These are phyloP conservation scores for Poeciliopsis occidentalis DNA, from an alignment of 2,113 vertebrate species.

Conservation along the genomic window DNA sequence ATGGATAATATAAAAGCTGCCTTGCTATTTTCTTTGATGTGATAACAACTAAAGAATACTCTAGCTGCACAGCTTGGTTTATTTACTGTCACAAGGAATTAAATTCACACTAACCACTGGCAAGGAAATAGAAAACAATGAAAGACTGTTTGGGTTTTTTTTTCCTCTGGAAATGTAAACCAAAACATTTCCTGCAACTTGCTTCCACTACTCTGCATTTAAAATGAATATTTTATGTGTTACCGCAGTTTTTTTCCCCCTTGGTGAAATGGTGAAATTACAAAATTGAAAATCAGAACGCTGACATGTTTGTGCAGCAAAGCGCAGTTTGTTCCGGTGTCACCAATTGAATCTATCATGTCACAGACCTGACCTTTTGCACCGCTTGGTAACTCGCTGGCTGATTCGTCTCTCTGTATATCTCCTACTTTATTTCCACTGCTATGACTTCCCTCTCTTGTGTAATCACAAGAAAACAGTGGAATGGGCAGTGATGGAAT, in stretches of 20 bases:
- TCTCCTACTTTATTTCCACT: constrained; percentile 13
- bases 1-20: not conserved
- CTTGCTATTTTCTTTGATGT: constrained; percentile 6
- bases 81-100: not conserved
- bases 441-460: constrained; percentile 23
- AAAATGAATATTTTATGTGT: not conserved
- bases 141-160: not conserved
- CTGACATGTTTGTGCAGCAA: not conserved
- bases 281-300: not conserved
- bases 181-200: not conserved
- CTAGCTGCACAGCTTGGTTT: not conserved
- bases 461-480: constrained; percentile 62
- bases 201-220: not conserved
- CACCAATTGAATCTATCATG: constrained; percentile 17
- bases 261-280: not conserved
- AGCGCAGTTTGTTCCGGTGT: not conserved
- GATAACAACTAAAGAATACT: not conserved
- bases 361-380: constrained; percentile 41
- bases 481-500: constrained; percentile 29
- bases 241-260: not conserved
- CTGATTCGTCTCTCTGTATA: constrained; percentile 23
- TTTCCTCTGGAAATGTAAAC: not conserved
- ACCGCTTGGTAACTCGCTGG: constrained; percentile 3
- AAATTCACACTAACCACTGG: not conserved
- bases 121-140: not conserved